Percentiles rank a stretch among this genome's conserved stretches.
Conservation (phyloP, 2,797 vertebrate genomes). For the Apogon talboti region DNA sequence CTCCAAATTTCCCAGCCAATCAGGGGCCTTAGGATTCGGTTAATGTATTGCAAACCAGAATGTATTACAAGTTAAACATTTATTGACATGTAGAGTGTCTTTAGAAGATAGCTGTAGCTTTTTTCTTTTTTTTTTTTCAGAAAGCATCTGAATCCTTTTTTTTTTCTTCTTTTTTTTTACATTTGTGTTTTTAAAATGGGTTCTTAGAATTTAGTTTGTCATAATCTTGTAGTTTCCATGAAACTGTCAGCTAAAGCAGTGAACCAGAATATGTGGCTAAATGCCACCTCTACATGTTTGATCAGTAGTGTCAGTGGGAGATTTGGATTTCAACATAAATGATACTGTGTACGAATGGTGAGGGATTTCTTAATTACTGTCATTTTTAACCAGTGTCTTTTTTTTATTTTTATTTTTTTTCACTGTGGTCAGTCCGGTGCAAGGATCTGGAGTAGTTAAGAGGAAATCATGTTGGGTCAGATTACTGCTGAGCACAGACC, state of each 20-base stretch:
- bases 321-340: conserved; percentile 37
- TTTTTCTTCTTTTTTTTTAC: conserved; percentile 29
- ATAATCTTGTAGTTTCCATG: conserved; percentile 84
- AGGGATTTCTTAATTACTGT: conserved; percentile 15
- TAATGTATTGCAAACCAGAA: conserved; percentile 41
- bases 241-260: conserved; percentile 71
- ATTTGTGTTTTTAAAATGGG: conserved; percentile 48
- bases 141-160: conserved; percentile 4
- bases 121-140: neutral
- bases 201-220: conserved; percentile 59
- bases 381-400: conserved; percentile 44
- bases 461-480: conserved; percentile 16
- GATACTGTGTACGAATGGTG: conserved; percentile 52
- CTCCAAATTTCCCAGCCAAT: neutral
- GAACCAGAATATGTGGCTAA: conserved; percentile 44
- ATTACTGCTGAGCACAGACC: conserved; percentile 33
- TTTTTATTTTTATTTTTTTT: too few species aligned
- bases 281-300: conserved; percentile 32
- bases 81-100: neutral
- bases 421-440: conserved; percentile 31
- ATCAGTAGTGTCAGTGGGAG: conserved; percentile 31
- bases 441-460: neutral
- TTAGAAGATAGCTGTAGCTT: conserved; percentile 57
- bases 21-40: conserved; percentile 30
- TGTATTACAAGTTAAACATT: conserved; percentile 32